These are phyloP conservation scores for Martes martes DNA, from an alignment of 2,113 vertebrate species.

Conservation along the genomic window DNA sequence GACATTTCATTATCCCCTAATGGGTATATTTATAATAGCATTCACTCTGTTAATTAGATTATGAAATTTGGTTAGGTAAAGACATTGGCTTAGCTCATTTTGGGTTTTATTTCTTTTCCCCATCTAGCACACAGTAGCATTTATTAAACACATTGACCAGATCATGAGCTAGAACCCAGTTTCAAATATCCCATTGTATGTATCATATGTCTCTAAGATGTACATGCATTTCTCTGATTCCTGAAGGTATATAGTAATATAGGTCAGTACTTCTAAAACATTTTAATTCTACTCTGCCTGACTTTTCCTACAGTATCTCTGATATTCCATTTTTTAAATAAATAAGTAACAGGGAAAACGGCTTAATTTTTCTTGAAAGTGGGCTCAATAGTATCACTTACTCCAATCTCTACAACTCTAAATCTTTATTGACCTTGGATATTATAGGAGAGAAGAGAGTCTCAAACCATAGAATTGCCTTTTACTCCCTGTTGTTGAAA, in stretches of 20 bases:
- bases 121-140: background rate
- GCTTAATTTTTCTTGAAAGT: background rate
- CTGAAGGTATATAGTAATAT: background rate
- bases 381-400: background rate
- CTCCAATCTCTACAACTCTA: background rate
- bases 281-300: background rate
- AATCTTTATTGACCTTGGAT: background rate
- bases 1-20: background rate
- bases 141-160: background rate
- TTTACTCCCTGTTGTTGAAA: background rate
- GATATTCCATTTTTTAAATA: background rate
- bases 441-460: background rate
- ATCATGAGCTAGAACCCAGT: background rate
- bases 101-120: background rate
- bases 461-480: background rate
- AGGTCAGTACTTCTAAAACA: background rate
- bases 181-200: background rate
- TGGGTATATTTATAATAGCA: background rate
- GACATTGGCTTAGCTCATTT: background rate
- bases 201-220: background rate
- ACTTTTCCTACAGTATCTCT: background rate
- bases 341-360: background rate
- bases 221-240: conserved; percentile 21
- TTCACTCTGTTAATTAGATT: background rate
- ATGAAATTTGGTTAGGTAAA: conserved; percentile 16